These are phyloP conservation scores for Trilocha varians DNA, from an alignment of 2,888 invertebrate genomes.

Conservation along the genomic window DNA sequence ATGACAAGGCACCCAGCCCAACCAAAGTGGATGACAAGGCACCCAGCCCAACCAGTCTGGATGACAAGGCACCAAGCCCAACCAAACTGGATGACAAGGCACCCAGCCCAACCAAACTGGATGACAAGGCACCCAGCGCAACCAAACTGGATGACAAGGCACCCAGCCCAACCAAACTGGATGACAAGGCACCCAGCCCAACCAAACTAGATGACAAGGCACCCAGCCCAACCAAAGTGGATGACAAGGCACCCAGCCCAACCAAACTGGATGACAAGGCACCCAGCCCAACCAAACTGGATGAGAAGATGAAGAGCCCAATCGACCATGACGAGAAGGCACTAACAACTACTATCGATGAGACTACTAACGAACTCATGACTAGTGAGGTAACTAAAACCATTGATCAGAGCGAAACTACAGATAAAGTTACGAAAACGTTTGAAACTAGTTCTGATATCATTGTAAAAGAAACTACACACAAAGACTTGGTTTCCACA, in stretches of 20 bases:
- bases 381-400: too few relatives aligned
- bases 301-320: conserved; percentile 4
- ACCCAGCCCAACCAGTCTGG: conserved; percentile 2
- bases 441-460: too few relatives aligned
- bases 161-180: not conserved
- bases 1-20: conserved; percentile 6
- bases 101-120: not conserved
- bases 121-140: conserved; percentile 5
- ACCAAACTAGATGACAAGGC: conserved; percentile 2
- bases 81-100: conserved; percentile 3
- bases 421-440: too few relatives aligned
- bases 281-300: not conserved
- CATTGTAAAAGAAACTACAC: too few relatives aligned
- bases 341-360: too few relatives aligned
- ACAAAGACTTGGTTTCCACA: too few relatives aligned
- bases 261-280: conserved; percentile 2
- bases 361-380: too few relatives aligned
- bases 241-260: conserved; percentile 4
- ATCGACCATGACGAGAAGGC: not conserved
- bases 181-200: not conserved
- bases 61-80: conserved; percentile 3
- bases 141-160: conserved; percentile 3
- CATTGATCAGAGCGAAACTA: too few relatives aligned
- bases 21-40: conserved; percentile 1
- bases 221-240: not conserved